Conservation (phyloP, 2,113 vertebrate species). For the Limnothrissa miodon region DNA sequence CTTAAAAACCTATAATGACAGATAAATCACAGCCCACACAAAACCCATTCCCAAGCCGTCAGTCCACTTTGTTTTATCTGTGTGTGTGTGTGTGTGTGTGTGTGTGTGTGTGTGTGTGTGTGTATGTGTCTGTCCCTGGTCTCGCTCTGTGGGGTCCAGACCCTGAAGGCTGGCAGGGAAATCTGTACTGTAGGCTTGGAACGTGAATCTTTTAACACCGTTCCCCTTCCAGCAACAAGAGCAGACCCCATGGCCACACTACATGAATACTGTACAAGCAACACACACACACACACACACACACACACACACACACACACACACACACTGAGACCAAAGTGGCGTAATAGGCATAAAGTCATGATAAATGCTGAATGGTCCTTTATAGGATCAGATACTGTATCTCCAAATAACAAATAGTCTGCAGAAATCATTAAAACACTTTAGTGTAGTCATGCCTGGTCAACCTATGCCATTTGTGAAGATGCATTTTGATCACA, state of each 20-base stretch:
- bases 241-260: not conserved
- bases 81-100: not conserved
- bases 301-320: not conserved
- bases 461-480: no score
- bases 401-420: no score
- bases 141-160: not conserved
- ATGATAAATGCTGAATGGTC: no score
- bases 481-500: no score
- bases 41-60: not conserved
- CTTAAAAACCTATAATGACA: conserved; percentile 41
- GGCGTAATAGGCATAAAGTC: no score
- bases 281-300: not conserved
- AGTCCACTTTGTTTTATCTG: not conserved
- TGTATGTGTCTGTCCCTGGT: not conserved
- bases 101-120: not conserved
- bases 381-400: no score
- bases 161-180: not conserved
- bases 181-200: not conserved
- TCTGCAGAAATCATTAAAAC: no score
- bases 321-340: not conserved
- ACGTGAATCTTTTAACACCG: not conserved
- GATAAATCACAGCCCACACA: conserved; percentile 17
- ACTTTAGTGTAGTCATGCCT: no score
- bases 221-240: not conserved
- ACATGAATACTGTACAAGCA: not conserved